phyloP scores from a whole-genome alignment of 2,797 vertebrate genomes.

The Thaleichthys pacificus region DNA sequence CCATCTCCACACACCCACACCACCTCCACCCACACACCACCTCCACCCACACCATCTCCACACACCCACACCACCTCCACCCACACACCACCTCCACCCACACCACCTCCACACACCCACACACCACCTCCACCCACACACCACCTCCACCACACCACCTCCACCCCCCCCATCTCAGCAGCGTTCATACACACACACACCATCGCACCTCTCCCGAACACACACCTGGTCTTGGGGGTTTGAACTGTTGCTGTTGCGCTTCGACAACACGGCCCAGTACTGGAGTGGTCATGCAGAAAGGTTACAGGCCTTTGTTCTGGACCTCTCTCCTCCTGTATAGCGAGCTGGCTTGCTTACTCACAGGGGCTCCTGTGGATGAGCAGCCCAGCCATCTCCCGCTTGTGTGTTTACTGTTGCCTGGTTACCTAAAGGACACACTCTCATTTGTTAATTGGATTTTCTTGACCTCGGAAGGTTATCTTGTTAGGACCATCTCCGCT shows the following conservation, averaged over 20 bases:
- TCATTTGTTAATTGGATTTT: slow-evolving; percentile 73
- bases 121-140: not conserved
- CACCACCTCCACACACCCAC: too few relatives aligned
- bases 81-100: slow-evolving; percentile 21
- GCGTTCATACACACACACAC: too few relatives aligned
- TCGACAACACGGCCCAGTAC: too few relatives aligned
- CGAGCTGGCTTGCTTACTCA: slow-evolving; percentile 49
- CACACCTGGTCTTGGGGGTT: too few relatives aligned
- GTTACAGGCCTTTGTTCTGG: slow-evolving; percentile 13
- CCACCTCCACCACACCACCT: slow-evolving; percentile 10
- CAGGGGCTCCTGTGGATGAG: too few relatives aligned
- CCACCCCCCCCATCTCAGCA: too few relatives aligned
- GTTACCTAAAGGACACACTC: slow-evolving; percentile 62
- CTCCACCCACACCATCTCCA: slow-evolving; percentile 15
- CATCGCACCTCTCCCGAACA: too few relatives aligned
- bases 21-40: too few relatives aligned
- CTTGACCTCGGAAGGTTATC: slow-evolving; percentile 7
- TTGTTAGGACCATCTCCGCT: too few relatives aligned
- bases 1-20: slow-evolving; percentile 8
- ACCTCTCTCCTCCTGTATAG: slow-evolving; percentile 27
- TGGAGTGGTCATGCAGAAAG: too few relatives aligned
- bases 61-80: not conserved
- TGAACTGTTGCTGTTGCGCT: too few relatives aligned
- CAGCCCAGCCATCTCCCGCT: slow-evolving; percentile 48
- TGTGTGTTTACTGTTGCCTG: slow-evolving; percentile 56